Evolutionary conservation across 2,113 vertebrate species (phyloP).

Genomic region (Stomatorhinus ivindoensis): DNA sequence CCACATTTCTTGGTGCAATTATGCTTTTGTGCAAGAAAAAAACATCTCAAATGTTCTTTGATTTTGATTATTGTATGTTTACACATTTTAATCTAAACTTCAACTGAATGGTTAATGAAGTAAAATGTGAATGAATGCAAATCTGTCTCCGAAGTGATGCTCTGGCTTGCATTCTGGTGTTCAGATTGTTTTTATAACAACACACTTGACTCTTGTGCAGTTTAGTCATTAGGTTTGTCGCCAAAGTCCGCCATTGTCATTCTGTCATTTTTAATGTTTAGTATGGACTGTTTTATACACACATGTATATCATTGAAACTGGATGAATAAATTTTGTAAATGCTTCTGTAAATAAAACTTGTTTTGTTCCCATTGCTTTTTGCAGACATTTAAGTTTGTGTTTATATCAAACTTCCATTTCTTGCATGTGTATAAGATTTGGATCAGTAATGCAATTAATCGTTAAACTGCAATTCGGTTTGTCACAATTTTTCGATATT

Average conservation of each 20-base stretch:
- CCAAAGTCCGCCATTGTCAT: neutral
- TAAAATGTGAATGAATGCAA: conserved; percentile 2
- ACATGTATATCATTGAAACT: neutral
- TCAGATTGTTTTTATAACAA: neutral
- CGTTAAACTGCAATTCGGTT: neutral
- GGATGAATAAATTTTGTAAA: neutral
- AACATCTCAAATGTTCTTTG: neutral
- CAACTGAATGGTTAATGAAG: neutral
- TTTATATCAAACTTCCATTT: neutral
- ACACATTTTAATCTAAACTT: conserved; percentile 1
- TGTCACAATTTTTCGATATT: neutral
- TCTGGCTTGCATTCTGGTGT: neutral
- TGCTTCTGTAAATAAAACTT: conserved; percentile 6
- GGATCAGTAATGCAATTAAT: neutral
- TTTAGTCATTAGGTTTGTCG: neutral
- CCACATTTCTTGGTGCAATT: neutral
- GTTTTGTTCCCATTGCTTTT: neutral
- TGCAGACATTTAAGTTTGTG: neutral
- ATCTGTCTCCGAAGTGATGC: neutral
- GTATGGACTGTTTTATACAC: neutral
- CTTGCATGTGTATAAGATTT: neutral
- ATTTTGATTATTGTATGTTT: neutral
- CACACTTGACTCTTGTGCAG: neutral
- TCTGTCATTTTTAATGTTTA: conserved; percentile 4
- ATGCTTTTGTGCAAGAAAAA: neutral